These are phyloP conservation scores for Meghimatium bilineatum DNA, from an alignment of 2,888 invertebrate genomes.

Conservation along the genomic window DNA sequence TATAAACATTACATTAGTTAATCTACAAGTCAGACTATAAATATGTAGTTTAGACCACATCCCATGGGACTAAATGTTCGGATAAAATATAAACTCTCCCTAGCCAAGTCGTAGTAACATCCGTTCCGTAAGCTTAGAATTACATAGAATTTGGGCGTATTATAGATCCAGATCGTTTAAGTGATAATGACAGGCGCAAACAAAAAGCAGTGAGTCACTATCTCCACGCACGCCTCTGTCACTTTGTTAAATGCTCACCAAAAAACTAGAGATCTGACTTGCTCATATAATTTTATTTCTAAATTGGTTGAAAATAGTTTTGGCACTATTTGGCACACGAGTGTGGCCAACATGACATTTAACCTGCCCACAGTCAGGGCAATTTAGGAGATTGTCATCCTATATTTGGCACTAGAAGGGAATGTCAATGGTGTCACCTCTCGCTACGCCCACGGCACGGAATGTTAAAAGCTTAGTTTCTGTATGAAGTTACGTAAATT, in stretches of 20 bases:
- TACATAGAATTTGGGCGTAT: not conserved
- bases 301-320: constrained; percentile 26
- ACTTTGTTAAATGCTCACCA: not conserved
- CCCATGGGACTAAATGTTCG: no score
- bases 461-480: constrained; percentile 19
- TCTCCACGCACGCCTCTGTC: constrained; percentile 24
- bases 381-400: constrained; percentile 16
- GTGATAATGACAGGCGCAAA: not conserved
- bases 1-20: no score
- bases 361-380: constrained; percentile 12
- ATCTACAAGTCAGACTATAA: no score
- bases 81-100: no score
- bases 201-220: constrained; percentile 14
- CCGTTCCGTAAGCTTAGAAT: not conserved
- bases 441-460: constrained; percentile 20
- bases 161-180: not conserved
- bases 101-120: not conserved
- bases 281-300: constrained; percentile 28
- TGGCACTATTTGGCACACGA: constrained; percentile 37
- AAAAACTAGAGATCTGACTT: not conserved
- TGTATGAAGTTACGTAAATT: not conserved
- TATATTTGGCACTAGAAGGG: constrained; percentile 12
- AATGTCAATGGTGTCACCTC: not conserved
- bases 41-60: no score
- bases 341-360: constrained; percentile 36